phyloP scores from a whole-genome alignment of 2,888 invertebrate species.

The Nymphalis polychloros region DNA sequence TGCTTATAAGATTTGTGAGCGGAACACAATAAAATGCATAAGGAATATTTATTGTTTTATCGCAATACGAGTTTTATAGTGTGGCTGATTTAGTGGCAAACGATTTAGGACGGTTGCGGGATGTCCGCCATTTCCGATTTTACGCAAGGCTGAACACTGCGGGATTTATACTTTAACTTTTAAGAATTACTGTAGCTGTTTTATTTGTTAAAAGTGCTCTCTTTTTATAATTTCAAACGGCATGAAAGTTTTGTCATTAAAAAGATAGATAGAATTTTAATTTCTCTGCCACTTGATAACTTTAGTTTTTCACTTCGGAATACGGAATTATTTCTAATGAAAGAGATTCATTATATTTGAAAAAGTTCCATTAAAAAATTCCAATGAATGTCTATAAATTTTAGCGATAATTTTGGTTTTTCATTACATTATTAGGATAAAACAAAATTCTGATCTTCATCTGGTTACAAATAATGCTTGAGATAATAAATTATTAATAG shows the following conservation, averaged over 20 bases:
- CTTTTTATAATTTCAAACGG: neutral
- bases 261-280: conserved; percentile 3
- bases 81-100: conserved; percentile 72
- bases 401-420: too few relatives aligned
- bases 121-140: conserved; percentile 74
- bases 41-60: conserved; percentile 75
- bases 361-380: neutral
- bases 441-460: too few relatives aligned
- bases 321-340: neutral
- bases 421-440: too few relatives aligned
- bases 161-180: conserved; percentile 51
- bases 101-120: conserved; percentile 59
- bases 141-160: conserved; percentile 59
- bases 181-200: conserved; percentile 24
- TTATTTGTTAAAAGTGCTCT: conserved; percentile 14
- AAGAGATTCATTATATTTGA: neutral
- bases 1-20: conserved; percentile 57
- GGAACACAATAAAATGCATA: conserved; percentile 66
- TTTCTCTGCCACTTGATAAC: neutral
- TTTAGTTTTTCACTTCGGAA: neutral
- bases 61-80: conserved; percentile 69
- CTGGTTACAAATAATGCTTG: too few relatives aligned
- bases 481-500: too few relatives aligned
- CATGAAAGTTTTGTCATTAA: conserved; percentile 8
- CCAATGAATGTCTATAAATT: too few relatives aligned